Evolutionary conservation across 2,797 vertebrate species (phyloP).

Genomic region (Carapus acus): DNA sequence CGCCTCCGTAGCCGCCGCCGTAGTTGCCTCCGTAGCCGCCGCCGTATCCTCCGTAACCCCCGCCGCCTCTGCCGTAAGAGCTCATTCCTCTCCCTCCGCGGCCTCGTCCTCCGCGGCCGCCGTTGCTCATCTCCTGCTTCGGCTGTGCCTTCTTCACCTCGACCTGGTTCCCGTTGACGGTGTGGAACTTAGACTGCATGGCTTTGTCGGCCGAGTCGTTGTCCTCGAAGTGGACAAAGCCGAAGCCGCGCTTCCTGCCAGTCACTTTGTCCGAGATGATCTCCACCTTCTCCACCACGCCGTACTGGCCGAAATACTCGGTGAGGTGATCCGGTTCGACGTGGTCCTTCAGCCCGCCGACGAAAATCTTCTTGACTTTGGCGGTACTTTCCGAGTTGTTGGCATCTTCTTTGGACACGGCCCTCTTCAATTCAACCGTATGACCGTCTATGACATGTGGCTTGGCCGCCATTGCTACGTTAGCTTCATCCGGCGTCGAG

Average conservation of each 20-base stretch:
- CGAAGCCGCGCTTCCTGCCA: constrained; percentile 94
- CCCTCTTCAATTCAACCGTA: constrained; percentile 92
- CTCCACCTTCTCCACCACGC: constrained; percentile 91
- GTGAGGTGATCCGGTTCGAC: constrained; percentile 81
- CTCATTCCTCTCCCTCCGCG: constrained; percentile 73
- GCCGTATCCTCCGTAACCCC: constrained; percentile 77
- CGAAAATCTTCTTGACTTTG: constrained; percentile 97
- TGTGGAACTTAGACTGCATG: constrained; percentile 89
- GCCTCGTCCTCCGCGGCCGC: constrained; percentile 62
- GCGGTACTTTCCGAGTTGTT: constrained; percentile 89
- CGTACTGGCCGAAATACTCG: constrained; percentile 89
- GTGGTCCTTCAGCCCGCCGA: constrained; percentile 89
- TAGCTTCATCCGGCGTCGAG: constrained; percentile 88
- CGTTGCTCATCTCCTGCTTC: constrained; percentile 88
- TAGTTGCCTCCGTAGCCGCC: constrained; percentile 61
- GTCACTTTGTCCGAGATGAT: constrained; percentile 97
- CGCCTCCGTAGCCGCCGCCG: constrained; percentile 70
- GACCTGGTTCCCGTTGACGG: constrained; percentile 90
- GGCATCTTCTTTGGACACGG: constrained; percentile 91
- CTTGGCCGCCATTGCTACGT: constrained; percentile 92
- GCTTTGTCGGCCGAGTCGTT: constrained; percentile 95
- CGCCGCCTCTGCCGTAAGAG: constrained; percentile 74
- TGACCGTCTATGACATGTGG: constrained; percentile 93
- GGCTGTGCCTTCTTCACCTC: constrained; percentile 97
- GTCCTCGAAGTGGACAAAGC: constrained; percentile 93